Evolutionary conservation across 2,113 vertebrate species (phyloP).

Genomic region (Macquaria ambigua): DNA sequence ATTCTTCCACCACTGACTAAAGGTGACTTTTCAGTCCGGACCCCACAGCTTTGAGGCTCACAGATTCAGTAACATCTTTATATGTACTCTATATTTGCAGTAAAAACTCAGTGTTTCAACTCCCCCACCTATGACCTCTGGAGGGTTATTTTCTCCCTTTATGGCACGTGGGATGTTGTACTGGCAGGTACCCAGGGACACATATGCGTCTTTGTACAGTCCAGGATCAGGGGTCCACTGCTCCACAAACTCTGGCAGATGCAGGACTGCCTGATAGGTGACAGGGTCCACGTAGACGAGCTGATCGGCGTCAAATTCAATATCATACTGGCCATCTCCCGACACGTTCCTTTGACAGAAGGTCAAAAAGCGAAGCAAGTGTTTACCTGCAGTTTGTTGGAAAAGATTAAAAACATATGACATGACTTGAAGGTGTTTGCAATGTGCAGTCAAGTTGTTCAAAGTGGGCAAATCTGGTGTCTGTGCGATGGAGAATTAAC

Average conservation of each 20-base stretch:
- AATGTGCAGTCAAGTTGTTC: not conserved
- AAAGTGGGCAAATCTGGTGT: not conserved
- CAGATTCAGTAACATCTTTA: not conserved
- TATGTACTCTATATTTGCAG: not conserved
- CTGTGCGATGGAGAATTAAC: conserved; percentile 2
- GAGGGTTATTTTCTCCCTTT: not conserved
- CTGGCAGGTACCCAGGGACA: conserved; percentile 23
- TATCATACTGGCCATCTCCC: not conserved
- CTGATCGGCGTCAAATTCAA: conserved; percentile 38
- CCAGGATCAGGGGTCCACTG: conserved; percentile 13
- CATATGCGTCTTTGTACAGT: not conserved
- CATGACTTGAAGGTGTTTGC: not conserved
- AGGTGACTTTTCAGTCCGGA: not conserved
- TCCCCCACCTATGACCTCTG: conserved; percentile 23
- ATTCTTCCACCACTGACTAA: not conserved
- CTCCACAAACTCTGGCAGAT: conserved; percentile 35
- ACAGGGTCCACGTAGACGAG: conserved; percentile 7
- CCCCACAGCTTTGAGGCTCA: not conserved
- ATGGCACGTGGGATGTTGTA: conserved; percentile 17
- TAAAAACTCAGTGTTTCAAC: not conserved
- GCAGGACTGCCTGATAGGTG: not conserved
- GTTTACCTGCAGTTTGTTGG: conserved; percentile 28
- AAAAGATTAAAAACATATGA: not conserved
- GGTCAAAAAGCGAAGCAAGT: conserved; percentile 33
- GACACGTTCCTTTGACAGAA: not conserved